Evolutionary conservation across 2,113 vertebrate genomes (phyloP).

Genomic region (Hemichromis elongatus): DNA sequence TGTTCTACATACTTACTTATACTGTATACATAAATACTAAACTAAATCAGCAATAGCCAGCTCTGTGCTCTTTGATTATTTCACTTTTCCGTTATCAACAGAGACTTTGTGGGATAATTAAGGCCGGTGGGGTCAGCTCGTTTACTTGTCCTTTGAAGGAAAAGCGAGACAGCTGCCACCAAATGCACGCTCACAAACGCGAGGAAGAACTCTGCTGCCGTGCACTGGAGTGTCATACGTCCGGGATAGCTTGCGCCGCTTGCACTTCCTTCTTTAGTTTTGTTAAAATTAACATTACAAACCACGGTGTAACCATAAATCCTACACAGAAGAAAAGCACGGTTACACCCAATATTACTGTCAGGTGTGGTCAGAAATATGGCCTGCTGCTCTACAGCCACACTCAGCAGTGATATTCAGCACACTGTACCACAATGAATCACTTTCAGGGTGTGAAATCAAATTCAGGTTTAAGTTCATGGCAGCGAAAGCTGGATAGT

Average conservation of each 20-base stretch:
- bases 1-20: not conserved
- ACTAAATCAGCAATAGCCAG: not conserved
- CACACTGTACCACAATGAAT: conserved; percentile 16
- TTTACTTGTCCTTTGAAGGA: not conserved
- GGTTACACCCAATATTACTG: not conserved
- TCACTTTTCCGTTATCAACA: not conserved
- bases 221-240: not conserved
- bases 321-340: not conserved
- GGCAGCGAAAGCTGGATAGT: not conserved
- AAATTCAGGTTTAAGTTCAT: conserved; percentile 28
- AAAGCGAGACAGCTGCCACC: not conserved
- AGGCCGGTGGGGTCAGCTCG: not conserved
- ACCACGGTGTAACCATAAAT: not conserved
- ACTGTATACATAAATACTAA: not conserved
- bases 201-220: not conserved
- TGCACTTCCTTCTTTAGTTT: not conserved
- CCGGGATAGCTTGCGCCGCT: not conserved
- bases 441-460: conserved; percentile 48
- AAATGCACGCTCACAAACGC: not conserved
- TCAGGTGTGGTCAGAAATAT: not conserved
- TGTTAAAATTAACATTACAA: not conserved
- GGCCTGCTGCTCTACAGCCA: not conserved
- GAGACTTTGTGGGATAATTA: not conserved
- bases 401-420: not conserved
- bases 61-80: not conserved